phyloP scores from a whole-genome alignment of 2,888 invertebrate species.

The Chouioia cunea region DNA sequence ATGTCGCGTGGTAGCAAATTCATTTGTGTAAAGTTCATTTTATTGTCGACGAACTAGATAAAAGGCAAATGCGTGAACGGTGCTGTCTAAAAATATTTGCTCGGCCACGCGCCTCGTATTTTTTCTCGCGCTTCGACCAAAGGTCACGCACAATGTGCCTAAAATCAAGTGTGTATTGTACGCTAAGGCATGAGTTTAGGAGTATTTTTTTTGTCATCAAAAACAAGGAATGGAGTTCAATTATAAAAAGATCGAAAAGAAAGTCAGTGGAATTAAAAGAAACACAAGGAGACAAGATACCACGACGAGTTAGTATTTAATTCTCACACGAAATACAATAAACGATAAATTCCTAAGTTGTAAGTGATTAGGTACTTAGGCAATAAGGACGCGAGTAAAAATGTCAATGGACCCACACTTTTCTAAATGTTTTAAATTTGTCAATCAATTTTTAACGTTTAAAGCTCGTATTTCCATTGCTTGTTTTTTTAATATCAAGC shows the following conservation, averaged over 20 bases:
- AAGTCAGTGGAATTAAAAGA: conserved; percentile 37
- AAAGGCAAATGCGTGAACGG: conserved; percentile 15
- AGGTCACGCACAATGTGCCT: conserved; percentile 42
- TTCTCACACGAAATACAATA: conserved; percentile 58
- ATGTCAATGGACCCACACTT: conserved; percentile 38
- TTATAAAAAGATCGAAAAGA: conserved; percentile 46
- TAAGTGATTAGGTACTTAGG: conserved; percentile 61
- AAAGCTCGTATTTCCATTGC: conserved; percentile 12
- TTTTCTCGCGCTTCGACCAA: conserved; percentile 26
- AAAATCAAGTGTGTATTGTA: conserved; percentile 40
- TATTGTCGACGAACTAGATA: conserved; percentile 21
- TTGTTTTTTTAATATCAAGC: not conserved
- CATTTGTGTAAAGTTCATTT: conserved; percentile 29
- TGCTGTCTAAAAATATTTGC: not conserved
- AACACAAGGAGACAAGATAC: conserved; percentile 45
- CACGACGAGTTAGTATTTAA: conserved; percentile 61
- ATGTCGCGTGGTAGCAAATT: conserved; percentile 6
- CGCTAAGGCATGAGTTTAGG: conserved; percentile 45
- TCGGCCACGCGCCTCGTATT: conserved; percentile 8
- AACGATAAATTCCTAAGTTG: conserved; percentile 61
- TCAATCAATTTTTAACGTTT: conserved; percentile 16
- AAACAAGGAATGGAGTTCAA: conserved; percentile 16
- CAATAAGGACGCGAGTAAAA: conserved; percentile 50
- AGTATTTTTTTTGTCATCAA: conserved; percentile 41
- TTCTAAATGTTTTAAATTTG: conserved; percentile 28